phyloP scores from a whole-genome alignment of 2,113 vertebrate genomes.

The Lamprotornis superbus region DNA sequence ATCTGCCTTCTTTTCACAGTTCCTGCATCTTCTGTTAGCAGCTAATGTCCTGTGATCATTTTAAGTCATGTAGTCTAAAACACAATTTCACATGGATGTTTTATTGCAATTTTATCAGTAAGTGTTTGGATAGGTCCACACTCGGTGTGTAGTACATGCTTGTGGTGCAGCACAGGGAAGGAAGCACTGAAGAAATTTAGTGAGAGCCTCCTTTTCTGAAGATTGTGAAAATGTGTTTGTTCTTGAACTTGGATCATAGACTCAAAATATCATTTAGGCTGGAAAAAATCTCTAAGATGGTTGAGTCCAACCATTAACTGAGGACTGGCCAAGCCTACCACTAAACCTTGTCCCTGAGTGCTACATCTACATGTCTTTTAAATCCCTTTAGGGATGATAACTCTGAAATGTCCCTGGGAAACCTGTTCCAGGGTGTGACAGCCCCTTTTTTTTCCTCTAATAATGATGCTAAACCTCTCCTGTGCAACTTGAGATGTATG shows the following conservation, averaged over 20 bases:
- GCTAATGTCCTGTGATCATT: background rate
- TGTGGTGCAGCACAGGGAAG: background rate
- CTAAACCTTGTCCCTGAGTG: background rate
- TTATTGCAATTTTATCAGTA: background rate
- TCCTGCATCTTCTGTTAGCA: background rate
- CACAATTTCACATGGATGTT: background rate
- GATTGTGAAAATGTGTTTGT: background rate
- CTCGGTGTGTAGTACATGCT: rapidly evolving
- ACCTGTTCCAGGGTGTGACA: background rate
- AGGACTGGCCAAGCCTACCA: background rate
- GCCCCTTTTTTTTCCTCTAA: background rate
- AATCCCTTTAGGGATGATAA: background rate
- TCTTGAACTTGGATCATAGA: background rate
- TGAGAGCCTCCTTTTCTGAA: background rate
- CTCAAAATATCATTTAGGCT: background rate
- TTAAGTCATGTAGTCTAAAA: background rate
- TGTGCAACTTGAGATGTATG: background rate
- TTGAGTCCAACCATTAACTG: background rate
- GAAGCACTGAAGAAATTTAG: background rate
- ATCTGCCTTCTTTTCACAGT: background rate
- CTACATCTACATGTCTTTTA: rapidly evolving
- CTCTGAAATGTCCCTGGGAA: background rate
- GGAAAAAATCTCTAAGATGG: background rate
- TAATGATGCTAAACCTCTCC: background rate
- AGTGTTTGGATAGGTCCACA: background rate